Conservation (phyloP, 1,140 invertebrate genomes). For the Trachelipus rathkii region DNA sequence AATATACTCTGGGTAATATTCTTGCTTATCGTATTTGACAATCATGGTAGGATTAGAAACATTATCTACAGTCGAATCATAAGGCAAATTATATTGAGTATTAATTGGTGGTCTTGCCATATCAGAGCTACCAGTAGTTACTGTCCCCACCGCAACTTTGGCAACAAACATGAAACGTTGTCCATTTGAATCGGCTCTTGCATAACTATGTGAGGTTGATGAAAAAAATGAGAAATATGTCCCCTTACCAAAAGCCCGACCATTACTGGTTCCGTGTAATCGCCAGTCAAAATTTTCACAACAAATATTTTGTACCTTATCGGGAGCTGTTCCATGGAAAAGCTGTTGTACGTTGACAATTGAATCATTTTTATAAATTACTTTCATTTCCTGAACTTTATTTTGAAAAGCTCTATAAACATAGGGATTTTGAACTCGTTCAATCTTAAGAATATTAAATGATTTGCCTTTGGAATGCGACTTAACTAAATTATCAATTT, state of each 20-base stretch:
- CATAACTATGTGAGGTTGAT: constrained; percentile 14
- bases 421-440: constrained; percentile 25
- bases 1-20: constrained; percentile 34
- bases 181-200: not conserved
- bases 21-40: constrained; percentile 35
- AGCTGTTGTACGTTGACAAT: constrained; percentile 18
- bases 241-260: constrained; percentile 30
- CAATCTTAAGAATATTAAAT: not conserved
- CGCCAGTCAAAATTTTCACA: constrained; percentile 42
- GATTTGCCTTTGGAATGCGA: not conserved
- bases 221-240: constrained; percentile 31
- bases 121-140: constrained; percentile 7
- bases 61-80: constrained; percentile 32
- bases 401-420: constrained; percentile 35
- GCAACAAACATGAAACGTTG: constrained; percentile 30
- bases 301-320: constrained; percentile 32
- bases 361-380: constrained; percentile 11
- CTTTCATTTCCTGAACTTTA: constrained; percentile 32
- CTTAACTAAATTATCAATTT: not conserved
- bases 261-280: constrained; percentile 32
- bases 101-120: constrained; percentile 32
- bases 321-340: constrained; percentile 37
- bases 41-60: constrained; percentile 17
- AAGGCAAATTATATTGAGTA: constrained; percentile 19
- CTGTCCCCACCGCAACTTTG: constrained; percentile 27